Evolutionary conservation across 2,797 vertebrate species (phyloP).

Genomic region (Catharus ustulatus): DNA sequence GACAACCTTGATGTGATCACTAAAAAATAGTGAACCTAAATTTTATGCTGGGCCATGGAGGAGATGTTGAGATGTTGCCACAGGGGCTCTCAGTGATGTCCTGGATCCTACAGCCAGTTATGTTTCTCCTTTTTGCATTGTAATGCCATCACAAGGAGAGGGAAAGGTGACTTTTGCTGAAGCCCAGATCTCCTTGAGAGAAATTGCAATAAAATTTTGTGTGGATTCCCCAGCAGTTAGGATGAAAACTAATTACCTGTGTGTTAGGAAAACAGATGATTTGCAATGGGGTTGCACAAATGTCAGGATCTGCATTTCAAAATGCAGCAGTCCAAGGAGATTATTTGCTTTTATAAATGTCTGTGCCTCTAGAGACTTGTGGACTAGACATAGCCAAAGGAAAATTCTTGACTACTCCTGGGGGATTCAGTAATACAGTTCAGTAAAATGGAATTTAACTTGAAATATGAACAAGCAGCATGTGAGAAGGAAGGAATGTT

Average conservation of each 20-base stretch:
- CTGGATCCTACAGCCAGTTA: background rate
- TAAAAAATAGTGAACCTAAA: background rate
- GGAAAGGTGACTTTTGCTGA: background rate
- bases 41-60: background rate
- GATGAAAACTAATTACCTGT: background rate
- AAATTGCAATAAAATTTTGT: background rate
- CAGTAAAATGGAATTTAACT: constrained; percentile 25
- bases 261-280: background rate
- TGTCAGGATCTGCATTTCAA: background rate
- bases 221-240: background rate
- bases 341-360: background rate
- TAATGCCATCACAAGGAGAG: background rate
- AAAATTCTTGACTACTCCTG: background rate
- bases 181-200: background rate
- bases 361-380: background rate
- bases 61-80: background rate
- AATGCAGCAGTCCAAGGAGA: background rate
- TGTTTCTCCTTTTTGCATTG: background rate
- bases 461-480: background rate
- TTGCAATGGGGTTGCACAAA: background rate
- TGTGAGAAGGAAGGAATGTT: background rate
- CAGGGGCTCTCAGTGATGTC: fast-evolving
- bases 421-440: background rate
- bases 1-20: background rate
- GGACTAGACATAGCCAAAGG: background rate